Evolutionary conservation across 1,140 invertebrate genomes (phyloP), one percentile per base, ranked within the genome.

Genomic region (Listronotus oregonensis): DNA sequence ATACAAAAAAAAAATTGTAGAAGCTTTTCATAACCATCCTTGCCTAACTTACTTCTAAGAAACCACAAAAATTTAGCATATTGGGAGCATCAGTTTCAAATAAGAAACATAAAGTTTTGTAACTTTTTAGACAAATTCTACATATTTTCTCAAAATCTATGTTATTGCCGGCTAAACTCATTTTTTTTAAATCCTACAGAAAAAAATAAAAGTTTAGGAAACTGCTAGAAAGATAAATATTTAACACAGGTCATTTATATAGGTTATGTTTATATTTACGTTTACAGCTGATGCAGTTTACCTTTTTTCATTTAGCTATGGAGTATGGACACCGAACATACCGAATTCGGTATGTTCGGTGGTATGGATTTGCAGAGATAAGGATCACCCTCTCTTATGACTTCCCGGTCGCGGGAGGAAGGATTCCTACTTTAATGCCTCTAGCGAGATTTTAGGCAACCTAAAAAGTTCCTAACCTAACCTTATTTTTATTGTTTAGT

Each of bases 11-110:
- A 37, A 10, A 4, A 5, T 37, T 5, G 2, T 4, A 37, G 7
- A 10, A 5, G 11, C 8, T 37, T 2, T 37, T 37, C 1, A 5
- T 10, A 10, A 12, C 7, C 11, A 37, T 8, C 11, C 1, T 44
- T 1, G n/a, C 11, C 1, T 8, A 15, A 52, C 34, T 42, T 55
- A 55, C 52, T 9, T 55, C 52, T 17, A 55, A 21, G 17, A 55
- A 55, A 34, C 11, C 34, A 17, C 52, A 55, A 55, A 37, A 55
- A n/a, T 55, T 39, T 8, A 55, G 37, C 52, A 55, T 55, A 17
- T 40, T 11, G 15, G 37, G 15, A 18, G 52, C 52, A 1, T 39
- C 15, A 11, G 34, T 18, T 40, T 21, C 32, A 17, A 39, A 55
- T 55, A 55, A 55, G 9, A 14, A 34, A 40, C 37, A 17, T 17